These are phyloP conservation scores for Leistus spinibarbis DNA, from an alignment of 2,888 invertebrate genomes.

Conservation along the genomic window DNA sequence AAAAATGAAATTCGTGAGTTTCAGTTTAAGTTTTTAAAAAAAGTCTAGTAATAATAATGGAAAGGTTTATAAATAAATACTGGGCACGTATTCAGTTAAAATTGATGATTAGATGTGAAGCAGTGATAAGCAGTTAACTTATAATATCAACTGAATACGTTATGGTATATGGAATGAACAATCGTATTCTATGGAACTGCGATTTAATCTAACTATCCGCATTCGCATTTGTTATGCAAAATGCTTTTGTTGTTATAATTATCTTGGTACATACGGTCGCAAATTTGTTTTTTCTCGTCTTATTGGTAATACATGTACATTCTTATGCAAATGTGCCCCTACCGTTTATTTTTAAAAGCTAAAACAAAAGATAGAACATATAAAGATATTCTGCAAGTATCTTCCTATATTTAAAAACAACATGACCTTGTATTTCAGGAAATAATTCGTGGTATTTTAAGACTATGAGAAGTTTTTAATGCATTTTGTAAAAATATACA, in stretches of 20 bases:
- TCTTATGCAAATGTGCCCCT: background rate
- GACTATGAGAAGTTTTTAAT: too few relatives aligned
- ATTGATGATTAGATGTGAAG: background rate
- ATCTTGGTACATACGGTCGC: background rate
- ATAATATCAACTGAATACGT: background rate
- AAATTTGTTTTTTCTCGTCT: background rate
- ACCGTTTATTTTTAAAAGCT: background rate
- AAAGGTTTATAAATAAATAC: background rate
- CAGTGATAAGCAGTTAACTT: background rate
- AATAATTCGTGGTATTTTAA: too few relatives aligned
- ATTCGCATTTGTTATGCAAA: conserved; percentile 28
- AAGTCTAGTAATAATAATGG: background rate
- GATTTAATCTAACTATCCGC: conserved; percentile 21
- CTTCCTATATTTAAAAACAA: too few relatives aligned
- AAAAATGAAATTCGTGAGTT: too few relatives aligned
- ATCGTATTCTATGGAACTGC: conserved; percentile 12
- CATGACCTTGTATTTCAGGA: too few relatives aligned
- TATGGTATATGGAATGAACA: conserved; percentile 17
- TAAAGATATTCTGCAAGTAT: too few relatives aligned
- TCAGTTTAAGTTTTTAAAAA: background rate
- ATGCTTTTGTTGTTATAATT: conserved; percentile 8
- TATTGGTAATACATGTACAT: background rate
- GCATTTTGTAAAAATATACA: too few relatives aligned
- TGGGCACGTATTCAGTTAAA: background rate
- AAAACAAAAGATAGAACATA: too few relatives aligned